Conservation (phyloP, 30 jellyfish, hydroid and myxozoan species). For the Sanderia malayensis region DNA sequence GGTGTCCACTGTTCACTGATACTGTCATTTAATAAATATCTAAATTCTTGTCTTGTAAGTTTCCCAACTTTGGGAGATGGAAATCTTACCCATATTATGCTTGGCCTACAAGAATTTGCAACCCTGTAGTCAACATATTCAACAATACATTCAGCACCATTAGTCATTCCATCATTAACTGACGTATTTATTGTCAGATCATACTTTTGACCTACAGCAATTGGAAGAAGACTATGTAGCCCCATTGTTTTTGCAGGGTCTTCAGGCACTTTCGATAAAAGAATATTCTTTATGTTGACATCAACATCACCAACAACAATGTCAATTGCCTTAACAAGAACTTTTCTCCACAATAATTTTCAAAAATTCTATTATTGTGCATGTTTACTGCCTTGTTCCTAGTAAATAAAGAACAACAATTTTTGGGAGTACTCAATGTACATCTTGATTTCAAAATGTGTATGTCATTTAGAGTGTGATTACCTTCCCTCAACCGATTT, state of each 20-base stretch:
- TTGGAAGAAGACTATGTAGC: not conserved
- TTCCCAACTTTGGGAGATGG: not conserved
- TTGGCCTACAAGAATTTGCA: slow-evolving; percentile 11
- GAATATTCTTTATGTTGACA: not conserved
- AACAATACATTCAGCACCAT: slow-evolving; percentile 37
- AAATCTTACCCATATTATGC: slow-evolving; percentile 27
- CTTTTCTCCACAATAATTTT: no score
- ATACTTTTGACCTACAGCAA: slow-evolving; percentile 8
- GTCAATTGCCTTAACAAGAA: no score
- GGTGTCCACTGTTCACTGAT: slow-evolving; percentile 25
- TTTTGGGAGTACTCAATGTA: not conserved
- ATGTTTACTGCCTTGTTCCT: slow-evolving; percentile 7
- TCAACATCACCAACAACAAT: no score
- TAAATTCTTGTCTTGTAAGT: not conserved
- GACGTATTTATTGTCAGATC: not conserved
- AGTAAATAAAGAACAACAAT: slow-evolving; percentile 5
- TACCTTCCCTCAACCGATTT: not conserved
- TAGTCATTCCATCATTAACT: slow-evolving; percentile 1
- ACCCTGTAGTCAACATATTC: slow-evolving; percentile 11
- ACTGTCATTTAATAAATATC: not conserved
- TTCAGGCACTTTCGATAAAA: slow-evolving; percentile 3
- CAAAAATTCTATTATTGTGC: not conserved
- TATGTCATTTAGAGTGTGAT: not conserved
- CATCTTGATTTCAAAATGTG: not conserved
- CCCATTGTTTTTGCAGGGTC: slow-evolving; percentile 20